Evolutionary conservation across 2,888 invertebrate genomes (phyloP), one percentile per base, ranked within the genome.

Genomic region (Tetropium fuscum): DNA sequence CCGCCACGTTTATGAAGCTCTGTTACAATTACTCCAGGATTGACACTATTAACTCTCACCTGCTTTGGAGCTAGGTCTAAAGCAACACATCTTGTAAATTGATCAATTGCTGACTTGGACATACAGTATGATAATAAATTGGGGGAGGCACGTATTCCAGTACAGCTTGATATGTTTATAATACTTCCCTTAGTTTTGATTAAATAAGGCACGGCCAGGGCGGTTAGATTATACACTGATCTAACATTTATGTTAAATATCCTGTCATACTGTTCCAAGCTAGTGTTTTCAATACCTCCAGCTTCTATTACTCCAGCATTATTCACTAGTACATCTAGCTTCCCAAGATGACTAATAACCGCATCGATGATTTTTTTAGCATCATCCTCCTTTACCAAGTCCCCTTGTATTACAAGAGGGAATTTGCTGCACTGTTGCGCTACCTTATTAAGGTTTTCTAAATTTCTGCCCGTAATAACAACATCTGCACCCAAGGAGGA

Each of bases 91-190:
- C 92, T 86, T 0, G 98, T 98, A 65, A 98, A 89, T 79, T 98
- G 97, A 81, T 98, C 98, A 0, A 98, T 84, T 0, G 96, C 92
- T 27, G 95, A 87, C 82, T 98, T 98, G 0, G 95, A 95, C 80
- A 98, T 90, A 69, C 90, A 91, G 80, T 98, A 98, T 0, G 95
- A 92, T 34, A 97, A 80, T 0, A 96, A 91, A 7, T 92, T 91
- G 1, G 13, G 10, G 1, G 43, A 43, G 41, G 97, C 89, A 74
- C 96, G 84, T 19, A 95, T 85, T 2, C 97, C 97, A 73, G 91
- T 93, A 0, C 97, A 94, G 78, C 96, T 96, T 0, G 97, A 97
- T 0, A 98, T 92, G 79, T 97, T 98, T 0, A 98, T 95, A 69
- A 97, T 90, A 67, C 89, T 93, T 8, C 96, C 96, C 81, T 93